phyloP scores from a whole-genome alignment of 2,888 invertebrate species.

The Adelphocoris suturalis region DNA sequence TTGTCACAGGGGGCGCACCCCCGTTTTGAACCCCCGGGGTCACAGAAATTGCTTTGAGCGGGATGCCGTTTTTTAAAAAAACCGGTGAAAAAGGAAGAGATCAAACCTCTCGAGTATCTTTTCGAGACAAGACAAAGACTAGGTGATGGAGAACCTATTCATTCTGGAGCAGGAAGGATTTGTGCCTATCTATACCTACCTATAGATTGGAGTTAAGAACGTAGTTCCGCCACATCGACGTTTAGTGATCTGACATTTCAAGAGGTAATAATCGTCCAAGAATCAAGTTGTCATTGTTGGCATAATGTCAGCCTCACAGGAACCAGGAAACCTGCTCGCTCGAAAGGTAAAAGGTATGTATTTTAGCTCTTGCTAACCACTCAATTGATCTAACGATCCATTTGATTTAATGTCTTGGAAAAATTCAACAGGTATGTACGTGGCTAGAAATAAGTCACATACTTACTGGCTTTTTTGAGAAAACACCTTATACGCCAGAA shows the following conservation, averaged over 20 bases:
- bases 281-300: constrained; percentile 8
- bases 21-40: constrained; percentile 42
- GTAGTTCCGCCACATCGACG: not conserved
- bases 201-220: not conserved
- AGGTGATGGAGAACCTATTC: constrained; percentile 25
- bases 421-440: no score
- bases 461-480: no score
- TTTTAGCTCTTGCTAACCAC: no score
- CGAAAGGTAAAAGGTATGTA: no score
- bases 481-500: no score
- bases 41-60: constrained; percentile 13
- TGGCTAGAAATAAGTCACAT: no score
- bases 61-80: not conserved
- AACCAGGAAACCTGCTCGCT: not conserved
- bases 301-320: constrained; percentile 19
- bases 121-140: constrained; percentile 32
- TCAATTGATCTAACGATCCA: no score
- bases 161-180: not conserved
- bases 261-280: not conserved
- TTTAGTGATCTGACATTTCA: not conserved
- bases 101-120: not conserved
- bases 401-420: no score
- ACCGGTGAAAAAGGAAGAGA: not conserved
- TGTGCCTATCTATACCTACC: not conserved
- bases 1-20: constrained; percentile 1